phyloP scores from a whole-genome alignment of 2,797 vertebrate genomes.

The Hydrophis major region DNA sequence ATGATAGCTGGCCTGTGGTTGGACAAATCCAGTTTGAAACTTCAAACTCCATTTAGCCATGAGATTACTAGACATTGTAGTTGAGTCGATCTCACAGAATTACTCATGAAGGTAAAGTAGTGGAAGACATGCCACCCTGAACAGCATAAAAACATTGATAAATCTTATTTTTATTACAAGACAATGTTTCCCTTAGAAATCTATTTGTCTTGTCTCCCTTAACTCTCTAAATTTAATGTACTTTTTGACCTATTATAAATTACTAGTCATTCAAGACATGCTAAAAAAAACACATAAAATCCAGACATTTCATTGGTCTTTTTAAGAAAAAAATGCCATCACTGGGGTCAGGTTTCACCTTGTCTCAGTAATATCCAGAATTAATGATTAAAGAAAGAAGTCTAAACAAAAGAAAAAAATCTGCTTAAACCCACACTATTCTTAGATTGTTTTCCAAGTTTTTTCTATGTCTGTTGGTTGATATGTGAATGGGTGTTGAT shows the following conservation, averaged over 20 bases:
- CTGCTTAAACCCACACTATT: not conserved
- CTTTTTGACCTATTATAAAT: not conserved
- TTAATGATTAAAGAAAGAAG: not conserved
- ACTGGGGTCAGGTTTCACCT: not conserved
- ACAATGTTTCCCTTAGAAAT: not conserved
- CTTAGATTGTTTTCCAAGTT: not conserved
- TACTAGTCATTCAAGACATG: not conserved
- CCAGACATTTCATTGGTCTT: not conserved
- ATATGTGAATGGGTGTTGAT: not conserved
- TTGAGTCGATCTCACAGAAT: not conserved
- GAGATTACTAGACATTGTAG: not conserved
- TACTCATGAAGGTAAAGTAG: not conserved
- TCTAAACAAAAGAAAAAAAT: not conserved
- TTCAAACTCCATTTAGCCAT: not conserved
- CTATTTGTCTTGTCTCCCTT: not conserved
- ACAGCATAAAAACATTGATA: not conserved
- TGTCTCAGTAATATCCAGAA: not conserved
- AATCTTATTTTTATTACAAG: not conserved
- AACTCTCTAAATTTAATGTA: not conserved
- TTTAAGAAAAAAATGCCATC: not conserved
- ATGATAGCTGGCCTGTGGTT: not conserved
- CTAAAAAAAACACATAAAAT: not conserved
- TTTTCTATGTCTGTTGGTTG: not conserved
- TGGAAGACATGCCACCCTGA: not conserved
- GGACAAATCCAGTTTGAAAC: not conserved